Evolutionary conservation across 53 echinoderm and acorn worm species (phyloP).

Genomic region (Astropecten irregularis): DNA sequence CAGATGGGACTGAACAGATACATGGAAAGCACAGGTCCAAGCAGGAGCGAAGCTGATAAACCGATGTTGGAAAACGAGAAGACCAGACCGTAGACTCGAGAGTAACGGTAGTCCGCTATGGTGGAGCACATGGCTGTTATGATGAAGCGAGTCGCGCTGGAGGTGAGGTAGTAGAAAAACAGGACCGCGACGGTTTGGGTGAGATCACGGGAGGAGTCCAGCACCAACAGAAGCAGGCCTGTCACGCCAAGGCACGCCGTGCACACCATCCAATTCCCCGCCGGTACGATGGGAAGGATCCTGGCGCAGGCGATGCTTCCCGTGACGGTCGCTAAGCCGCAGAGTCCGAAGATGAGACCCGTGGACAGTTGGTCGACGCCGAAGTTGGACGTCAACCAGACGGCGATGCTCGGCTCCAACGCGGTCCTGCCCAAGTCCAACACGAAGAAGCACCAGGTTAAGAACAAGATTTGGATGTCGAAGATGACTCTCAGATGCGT

Average conservation of each 20-base stretch:
- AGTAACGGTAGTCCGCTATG: neutral
- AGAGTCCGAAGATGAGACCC: neutral
- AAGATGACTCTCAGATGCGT: neutral
- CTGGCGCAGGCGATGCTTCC: neutral
- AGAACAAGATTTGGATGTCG: neutral
- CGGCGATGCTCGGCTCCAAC: slow-evolving; percentile 2
- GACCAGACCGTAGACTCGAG: neutral
- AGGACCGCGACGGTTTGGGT: neutral
- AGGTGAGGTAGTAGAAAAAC: neutral
- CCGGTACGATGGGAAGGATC: neutral
- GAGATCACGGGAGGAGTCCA: neutral
- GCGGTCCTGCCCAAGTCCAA: neutral
- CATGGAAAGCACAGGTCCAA: neutral
- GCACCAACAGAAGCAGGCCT: neutral
- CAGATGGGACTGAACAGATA: neutral
- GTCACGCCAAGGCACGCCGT: neutral
- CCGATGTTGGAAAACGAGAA: neutral
- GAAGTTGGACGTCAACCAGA: neutral
- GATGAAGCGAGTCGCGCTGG: neutral
- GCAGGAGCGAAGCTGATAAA: neutral
- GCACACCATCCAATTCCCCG: neutral
- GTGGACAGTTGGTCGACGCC: neutral
- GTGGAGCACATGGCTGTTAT: neutral
- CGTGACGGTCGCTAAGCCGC: neutral
- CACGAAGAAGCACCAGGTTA: neutral